These are phyloP conservation scores for Orthonychiurus folsomi DNA, from an alignment of 2,888 invertebrate genomes.

Conservation along the genomic window DNA sequence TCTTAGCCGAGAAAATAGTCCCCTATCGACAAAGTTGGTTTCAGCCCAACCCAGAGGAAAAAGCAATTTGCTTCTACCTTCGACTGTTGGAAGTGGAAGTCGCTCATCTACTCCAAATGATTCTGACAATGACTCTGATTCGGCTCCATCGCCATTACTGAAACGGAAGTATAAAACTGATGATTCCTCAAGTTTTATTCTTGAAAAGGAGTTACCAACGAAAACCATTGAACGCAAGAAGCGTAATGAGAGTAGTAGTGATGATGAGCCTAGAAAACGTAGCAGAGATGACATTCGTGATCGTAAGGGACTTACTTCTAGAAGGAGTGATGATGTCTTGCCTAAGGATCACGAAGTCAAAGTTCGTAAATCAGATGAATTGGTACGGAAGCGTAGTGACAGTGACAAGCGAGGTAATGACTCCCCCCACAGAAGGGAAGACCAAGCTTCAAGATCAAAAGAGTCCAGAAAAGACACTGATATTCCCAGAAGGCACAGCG, in stretches of 20 bases:
- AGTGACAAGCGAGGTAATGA: constrained; percentile 11
- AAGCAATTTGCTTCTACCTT: background rate
- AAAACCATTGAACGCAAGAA: background rate
- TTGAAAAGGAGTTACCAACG: background rate
- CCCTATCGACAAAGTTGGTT: background rate
- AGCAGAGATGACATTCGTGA: too few species aligned
- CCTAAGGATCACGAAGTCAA: too few species aligned
- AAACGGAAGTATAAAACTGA: constrained; percentile 32
- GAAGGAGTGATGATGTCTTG: too few species aligned
- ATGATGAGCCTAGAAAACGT: too few species aligned
- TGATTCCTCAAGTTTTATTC: constrained; percentile 5
- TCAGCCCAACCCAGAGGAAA: background rate
- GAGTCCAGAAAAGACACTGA: too few species aligned
- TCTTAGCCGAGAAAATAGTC: constrained; percentile 7
- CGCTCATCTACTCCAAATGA: background rate
- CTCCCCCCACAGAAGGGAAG: constrained; percentile 9
- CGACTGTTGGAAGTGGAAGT: background rate
- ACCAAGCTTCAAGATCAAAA: too few species aligned
- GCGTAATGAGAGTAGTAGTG: constrained; percentile 5
- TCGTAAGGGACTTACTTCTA: too few species aligned
- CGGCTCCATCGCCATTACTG: constrained; percentile 38
- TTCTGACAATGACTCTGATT: constrained; percentile 26
- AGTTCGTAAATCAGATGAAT: too few species aligned
- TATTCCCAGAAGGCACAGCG: too few species aligned
- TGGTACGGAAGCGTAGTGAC: too few species aligned